Evolutionary conservation across 2,888 invertebrate genomes (phyloP), one percentile per base, ranked within the genome.

Genomic region (Ctenicera cuprea): DNA sequence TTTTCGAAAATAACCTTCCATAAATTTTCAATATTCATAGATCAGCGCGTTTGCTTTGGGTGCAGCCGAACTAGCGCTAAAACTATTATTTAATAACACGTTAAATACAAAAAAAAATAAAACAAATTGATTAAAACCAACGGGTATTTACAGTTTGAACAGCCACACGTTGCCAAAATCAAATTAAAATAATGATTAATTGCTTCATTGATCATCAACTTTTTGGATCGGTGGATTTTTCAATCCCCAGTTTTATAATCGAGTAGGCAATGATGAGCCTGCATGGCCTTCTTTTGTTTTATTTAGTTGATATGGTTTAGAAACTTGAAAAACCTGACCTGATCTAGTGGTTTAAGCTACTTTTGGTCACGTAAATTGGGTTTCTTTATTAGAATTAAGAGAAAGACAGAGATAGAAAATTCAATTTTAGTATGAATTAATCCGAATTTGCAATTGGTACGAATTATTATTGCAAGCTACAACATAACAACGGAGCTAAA

Each of bases 311-410:
- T 57, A 57, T 57, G 33, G 33, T 48, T 54, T 16, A n/a, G 57
- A 59, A 54, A 59, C 59, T 59, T 59, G 59, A 59, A 59, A 59
- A 59, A 59, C 38, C 59, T 59, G 59, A 38, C 5, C 38, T 41
- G 8, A 30, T 54, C 52, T 3, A 16, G 22, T 16, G 52, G 52
- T 26, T 52, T 12, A 52, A 22, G 1, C 52, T 22, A 16, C 52
- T 52, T 52, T 52, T 52, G 4, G 52, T 52, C 16, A 45, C 43
- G 52, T 18, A n/a, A 20, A 52, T 14, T 4, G 9, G 52, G 4
- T 16, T 45, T 26, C 52, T 20, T 20, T 52, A 52, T 52, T 52
- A 22, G 11, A 52, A 14, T 18, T n/a, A 16, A 7, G 43, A 7
- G 4, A 3, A 7, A 45, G 2, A 45, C 7, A n/a, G 22, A 52